phyloP scores from a whole-genome alignment of 1,140 invertebrate genomes.

The Pseudoatta argentina region DNA sequence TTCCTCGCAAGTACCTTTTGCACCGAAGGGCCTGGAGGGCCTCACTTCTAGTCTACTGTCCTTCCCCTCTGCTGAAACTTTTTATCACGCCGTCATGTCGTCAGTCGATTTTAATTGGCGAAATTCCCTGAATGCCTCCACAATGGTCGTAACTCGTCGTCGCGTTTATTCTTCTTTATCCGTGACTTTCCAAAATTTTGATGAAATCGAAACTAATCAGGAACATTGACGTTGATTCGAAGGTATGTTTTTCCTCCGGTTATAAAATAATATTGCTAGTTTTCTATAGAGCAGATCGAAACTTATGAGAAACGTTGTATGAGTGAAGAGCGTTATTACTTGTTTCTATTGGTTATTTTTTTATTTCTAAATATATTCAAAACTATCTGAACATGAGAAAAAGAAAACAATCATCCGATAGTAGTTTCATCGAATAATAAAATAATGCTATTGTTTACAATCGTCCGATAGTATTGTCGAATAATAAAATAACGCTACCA shows the following conservation, averaged over 20 bases:
- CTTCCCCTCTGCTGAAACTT: not conserved
- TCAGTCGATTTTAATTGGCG: conserved; percentile 75
- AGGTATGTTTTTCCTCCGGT: not conserved
- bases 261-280: conserved; percentile 20
- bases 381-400: not conserved
- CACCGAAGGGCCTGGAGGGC: conserved; percentile 54
- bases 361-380: not conserved
- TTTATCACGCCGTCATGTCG: conserved; percentile 39
- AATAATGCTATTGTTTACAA: no score
- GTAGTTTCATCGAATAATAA: not conserved
- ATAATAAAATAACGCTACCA: no score
- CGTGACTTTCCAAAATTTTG: conserved; percentile 44
- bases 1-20: conserved; percentile 71
- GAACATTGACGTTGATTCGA: not conserved
- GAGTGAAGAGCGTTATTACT: not conserved
- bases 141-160: conserved; percentile 55
- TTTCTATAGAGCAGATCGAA: not conserved
- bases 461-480: no score
- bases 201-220: conserved; percentile 69
- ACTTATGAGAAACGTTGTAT: not conserved
- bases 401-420: not conserved
- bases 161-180: not conserved
- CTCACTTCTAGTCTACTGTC: not conserved
- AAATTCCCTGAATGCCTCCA: conserved; percentile 74
- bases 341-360: conserved; percentile 4